Evolutionary conservation across 2,888 invertebrate genomes (phyloP), one percentile per base, ranked within the genome.

Genomic region (Strigamia crassipes): DNA sequence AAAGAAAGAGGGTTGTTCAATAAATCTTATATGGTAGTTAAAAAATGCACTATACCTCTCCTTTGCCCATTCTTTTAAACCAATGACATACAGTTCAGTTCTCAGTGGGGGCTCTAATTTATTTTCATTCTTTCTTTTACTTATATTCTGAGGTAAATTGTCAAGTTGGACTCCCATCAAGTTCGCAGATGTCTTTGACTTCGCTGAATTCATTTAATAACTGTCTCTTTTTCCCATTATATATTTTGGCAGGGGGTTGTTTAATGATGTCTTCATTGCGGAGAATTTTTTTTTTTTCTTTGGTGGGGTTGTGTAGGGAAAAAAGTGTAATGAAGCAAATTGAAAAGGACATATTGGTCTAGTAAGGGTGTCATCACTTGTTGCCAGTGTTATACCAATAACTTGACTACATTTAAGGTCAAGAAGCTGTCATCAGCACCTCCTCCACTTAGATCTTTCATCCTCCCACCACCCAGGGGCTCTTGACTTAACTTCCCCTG

Each of bases 391-490:
- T 73, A 73, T 73, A 73, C 73, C 73, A 73, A 73, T 73, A 73
- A 73, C 56, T 56, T 56, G 56, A 56, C 56, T 56, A 56, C 27
- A 73, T 73, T 31, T 73, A 31, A 73, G 73, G 73, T 27, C 73
- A 73, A 73, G 73, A 73, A 73, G 73, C 73, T 73, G 73, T 73
- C 73, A 73, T 73, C 73, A 73, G 73, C 73, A 73, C 73, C 73
- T 73, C 73, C 73, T 73, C 73, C 73, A 73, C 73, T 73, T 73
- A 73, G 73, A 27, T 73, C 73, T 73, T 73, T 73, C 73, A 73
- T 73, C 73, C 73, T 73, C 73, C 73, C 73, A 73, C 73, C 73
- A 73, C 73, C 73, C 73, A 73, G 73, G 73, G 73, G 73, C 73
- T 73, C 73, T 73, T 73, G 73, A 73, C 73, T 73, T 73, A 73